These are phyloP conservation scores for Escarpia spicata DNA, from an alignment of 2,888 invertebrate genomes.

Conservation along the genomic window DNA sequence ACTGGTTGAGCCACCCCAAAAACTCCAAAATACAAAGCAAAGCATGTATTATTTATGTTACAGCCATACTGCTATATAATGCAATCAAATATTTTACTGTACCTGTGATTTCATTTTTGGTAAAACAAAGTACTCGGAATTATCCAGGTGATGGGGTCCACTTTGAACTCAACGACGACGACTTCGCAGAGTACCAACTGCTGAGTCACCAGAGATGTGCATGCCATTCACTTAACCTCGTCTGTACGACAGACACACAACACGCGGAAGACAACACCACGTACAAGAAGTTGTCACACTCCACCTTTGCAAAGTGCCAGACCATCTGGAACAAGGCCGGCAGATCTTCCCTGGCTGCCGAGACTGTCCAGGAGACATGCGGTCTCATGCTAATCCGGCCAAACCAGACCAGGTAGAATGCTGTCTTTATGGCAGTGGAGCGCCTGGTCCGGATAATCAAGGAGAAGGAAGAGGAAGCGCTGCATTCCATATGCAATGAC, in stretches of 20 bases:
- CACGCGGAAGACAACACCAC: not conserved
- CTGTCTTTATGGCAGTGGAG: not conserved
- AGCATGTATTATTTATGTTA: too few relatives aligned
- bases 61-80: too few relatives aligned
- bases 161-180: not conserved
- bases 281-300: not conserved
- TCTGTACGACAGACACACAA: not conserved
- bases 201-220: not conserved
- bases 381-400: not conserved
- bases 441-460: too few relatives aligned
- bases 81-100: too few relatives aligned
- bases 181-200: not conserved
- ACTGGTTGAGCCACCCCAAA: too few relatives aligned
- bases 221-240: not conserved
- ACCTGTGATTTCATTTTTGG: too few relatives aligned
- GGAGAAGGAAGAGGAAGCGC: too few relatives aligned
- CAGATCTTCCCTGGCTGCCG: not conserved
- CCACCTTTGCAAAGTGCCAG: not conserved
- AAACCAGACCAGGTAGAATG: not conserved
- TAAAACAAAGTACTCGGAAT: too few relatives aligned
- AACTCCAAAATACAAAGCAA: too few relatives aligned
- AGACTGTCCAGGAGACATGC: not conserved
- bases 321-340: not conserved
- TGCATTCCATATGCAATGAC: too few relatives aligned
- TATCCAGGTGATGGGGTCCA: not conserved